A percentile compares a stretch with the other conserved stretches of the same genome.
phyloP scores from a whole-genome alignment of 2,113 vertebrate genomes.

The Lanius collurio region DNA sequence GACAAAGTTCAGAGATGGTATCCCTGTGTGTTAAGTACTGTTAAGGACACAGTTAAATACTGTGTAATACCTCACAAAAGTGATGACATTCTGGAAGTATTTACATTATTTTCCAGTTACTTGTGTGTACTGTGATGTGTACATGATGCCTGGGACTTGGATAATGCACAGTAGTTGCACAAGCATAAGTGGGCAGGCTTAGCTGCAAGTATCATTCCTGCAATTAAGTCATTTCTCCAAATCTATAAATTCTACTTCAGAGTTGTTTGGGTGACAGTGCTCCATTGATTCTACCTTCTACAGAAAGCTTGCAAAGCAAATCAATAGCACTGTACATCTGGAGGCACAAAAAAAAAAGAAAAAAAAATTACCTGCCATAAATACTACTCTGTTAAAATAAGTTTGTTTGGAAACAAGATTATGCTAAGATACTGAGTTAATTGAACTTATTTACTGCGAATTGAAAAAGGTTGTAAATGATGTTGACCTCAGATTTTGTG shows the following conservation, averaged over 20 bases:
- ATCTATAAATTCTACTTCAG: slow-evolving; percentile 37
- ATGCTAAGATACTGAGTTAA: not conserved
- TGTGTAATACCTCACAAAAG: not conserved
- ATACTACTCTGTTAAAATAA: not conserved
- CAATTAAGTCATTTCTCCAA: slow-evolving; percentile 32
- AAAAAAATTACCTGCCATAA: not conserved
- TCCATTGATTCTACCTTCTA: slow-evolving; percentile 25
- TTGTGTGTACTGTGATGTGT: not conserved
- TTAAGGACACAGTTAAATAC: not conserved
- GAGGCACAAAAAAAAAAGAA: not conserved
- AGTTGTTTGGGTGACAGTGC: slow-evolving; percentile 11
- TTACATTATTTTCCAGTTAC: not conserved
- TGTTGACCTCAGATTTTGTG: not conserved
- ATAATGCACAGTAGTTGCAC: not conserved
- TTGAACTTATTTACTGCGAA: not conserved
- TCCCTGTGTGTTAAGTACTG: not conserved
- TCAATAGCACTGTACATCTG: slow-evolving; percentile 9
- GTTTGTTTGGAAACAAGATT: not conserved
- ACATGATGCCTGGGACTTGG: not conserved
- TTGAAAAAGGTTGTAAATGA: not conserved
- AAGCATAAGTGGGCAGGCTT: not conserved
- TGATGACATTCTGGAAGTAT: not conserved
- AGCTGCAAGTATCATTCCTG: not conserved
- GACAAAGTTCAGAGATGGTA: not conserved
- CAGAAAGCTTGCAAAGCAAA: slow-evolving; percentile 44